A percentile compares a stretch with the other conserved stretches of the same genome.
These are phyloP conservation scores for Rhagologus leucostigma DNA, from an alignment of 2,113 vertebrate species.

Conservation along the genomic window DNA sequence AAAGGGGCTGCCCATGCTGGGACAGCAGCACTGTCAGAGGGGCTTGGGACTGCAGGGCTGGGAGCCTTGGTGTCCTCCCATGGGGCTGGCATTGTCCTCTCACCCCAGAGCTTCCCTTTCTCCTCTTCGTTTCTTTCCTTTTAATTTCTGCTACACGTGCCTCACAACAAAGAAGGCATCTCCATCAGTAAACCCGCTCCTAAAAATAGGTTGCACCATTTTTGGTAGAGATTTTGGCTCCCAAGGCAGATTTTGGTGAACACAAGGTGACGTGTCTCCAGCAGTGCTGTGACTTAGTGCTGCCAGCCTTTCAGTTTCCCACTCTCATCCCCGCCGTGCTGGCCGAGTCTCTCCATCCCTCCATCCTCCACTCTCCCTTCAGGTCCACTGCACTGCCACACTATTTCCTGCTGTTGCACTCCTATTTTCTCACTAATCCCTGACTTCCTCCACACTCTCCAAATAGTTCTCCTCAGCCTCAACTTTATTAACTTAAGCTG, in stretches of 20 bases:
- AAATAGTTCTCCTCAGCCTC: background rate
- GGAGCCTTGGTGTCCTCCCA: fast-evolving
- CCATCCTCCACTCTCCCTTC: background rate
- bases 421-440: constrained; percentile 42
- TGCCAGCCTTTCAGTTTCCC: background rate
- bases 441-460: constrained; percentile 21
- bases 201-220: background rate
- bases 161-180: background rate
- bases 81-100: background rate
- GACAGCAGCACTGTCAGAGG: background rate
- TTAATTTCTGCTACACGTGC: background rate
- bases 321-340: fast-evolving
- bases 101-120: background rate
- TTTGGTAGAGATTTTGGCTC: background rate
- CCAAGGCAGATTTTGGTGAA: background rate
- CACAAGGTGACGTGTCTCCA: background rate
- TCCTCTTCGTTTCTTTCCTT: too few species aligned
- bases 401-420: background rate
- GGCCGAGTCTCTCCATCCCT: background rate
- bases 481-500: constrained; percentile 52
- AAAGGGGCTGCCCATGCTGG: background rate
- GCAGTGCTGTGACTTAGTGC: background rate
- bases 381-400: background rate
- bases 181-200: background rate
- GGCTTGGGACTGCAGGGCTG: background rate